Conservation (phyloP, 2,113 vertebrate genomes). For the Xiphorhynchus elegans region DNA sequence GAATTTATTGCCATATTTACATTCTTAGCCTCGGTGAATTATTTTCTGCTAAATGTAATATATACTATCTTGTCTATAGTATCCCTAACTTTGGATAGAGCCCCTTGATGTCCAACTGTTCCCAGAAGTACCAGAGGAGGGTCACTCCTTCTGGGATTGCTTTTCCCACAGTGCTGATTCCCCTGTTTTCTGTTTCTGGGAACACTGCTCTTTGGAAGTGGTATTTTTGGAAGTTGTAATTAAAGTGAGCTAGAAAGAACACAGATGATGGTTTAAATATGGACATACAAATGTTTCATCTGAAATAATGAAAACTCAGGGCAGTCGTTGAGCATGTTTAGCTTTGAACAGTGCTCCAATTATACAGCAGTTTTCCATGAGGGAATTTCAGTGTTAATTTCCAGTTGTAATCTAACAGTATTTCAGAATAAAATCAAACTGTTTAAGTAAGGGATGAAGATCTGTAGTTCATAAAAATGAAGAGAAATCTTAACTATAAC, state of each 20-base stretch:
- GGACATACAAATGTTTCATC: neutral
- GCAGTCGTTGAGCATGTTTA: neutral
- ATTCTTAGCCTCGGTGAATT: neutral
- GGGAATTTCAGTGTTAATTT: neutral
- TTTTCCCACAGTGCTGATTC: neutral
- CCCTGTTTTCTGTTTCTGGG: neutral
- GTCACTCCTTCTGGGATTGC: neutral
- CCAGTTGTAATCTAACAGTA: neutral
- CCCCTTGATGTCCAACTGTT: neutral
- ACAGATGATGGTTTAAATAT: neutral
- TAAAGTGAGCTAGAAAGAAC: slow-evolving; percentile 36
- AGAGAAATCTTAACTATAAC: neutral
- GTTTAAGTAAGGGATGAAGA: neutral
- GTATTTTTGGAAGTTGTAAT: slow-evolving; percentile 51
- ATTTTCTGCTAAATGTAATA: neutral
- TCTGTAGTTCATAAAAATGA: neutral
- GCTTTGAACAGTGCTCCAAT: neutral
- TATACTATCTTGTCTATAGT: neutral
- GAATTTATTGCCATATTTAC: neutral
- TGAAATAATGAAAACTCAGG: neutral
- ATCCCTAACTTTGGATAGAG: neutral
- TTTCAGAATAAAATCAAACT: neutral
- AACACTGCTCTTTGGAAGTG: neutral
- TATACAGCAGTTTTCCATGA: neutral
- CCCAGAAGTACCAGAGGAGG: neutral